These are phyloP conservation scores for Mandrillus leucophaeus DNA, from an alignment of 2,113 vertebrate species.

Conservation along the genomic window DNA sequence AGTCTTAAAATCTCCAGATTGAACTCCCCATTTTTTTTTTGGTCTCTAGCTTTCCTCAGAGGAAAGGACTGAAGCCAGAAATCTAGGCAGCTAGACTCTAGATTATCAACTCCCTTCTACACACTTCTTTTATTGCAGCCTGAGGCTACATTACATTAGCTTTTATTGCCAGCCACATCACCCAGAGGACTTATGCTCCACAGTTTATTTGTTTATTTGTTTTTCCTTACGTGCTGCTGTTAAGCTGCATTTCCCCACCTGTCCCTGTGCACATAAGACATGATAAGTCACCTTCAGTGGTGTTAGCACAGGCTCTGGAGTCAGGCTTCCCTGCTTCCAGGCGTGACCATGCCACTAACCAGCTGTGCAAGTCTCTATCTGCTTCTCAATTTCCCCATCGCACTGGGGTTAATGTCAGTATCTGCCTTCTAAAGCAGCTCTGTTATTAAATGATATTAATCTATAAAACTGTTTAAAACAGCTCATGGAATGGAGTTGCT, in stretches of 20 bases:
- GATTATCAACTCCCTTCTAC: conserved; percentile 32
- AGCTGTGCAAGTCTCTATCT: accelerated
- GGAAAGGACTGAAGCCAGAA: not conserved
- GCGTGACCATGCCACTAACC: no score
- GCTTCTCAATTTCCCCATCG: not conserved
- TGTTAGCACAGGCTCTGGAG: not conserved
- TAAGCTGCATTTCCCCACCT: conserved; percentile 48
- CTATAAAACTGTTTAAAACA: not conserved
- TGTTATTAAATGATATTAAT: not conserved
- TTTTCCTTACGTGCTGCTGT: conserved; percentile 55
- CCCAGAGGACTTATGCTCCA: conserved; percentile 62
- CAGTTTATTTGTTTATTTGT: conserved; percentile 67
- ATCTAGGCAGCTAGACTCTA: not conserved
- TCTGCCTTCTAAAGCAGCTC: not conserved
- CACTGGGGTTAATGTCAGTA: not conserved
- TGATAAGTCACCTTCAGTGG: not conserved
- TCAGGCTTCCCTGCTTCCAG: not conserved
- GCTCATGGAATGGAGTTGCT: not conserved
- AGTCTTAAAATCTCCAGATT: not conserved
- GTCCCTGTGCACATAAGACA: not conserved
- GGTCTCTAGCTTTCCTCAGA: not conserved
- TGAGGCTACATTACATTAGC: conserved; percentile 65
- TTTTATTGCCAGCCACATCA: conserved; percentile 71
- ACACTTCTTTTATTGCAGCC: conserved; percentile 55
- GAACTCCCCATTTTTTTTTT: not conserved